A percentile compares a stretch with the other conserved stretches of the same genome.
Evolutionary conservation across 2,797 vertebrate genomes (phyloP).

Genomic region (Telmatherina bonti): DNA sequence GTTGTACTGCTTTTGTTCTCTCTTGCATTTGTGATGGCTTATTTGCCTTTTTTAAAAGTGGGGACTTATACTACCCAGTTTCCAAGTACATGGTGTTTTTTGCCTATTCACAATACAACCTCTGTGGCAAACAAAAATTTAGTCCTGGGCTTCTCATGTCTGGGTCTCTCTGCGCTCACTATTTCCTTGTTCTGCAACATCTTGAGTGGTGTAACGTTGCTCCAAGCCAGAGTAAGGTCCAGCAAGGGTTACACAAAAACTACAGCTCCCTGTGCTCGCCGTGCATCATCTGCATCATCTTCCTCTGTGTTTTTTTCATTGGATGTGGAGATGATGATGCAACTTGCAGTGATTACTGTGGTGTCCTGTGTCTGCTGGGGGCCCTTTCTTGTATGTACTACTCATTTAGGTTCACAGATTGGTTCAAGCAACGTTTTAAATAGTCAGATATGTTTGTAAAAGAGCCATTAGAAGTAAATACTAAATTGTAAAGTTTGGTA

Average conservation of each 20-base stretch:
- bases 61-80: constrained; percentile 73
- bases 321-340: constrained; percentile 81
- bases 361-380: constrained; percentile 82
- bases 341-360: constrained; percentile 76
- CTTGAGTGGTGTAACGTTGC: constrained; percentile 70
- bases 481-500: not conserved
- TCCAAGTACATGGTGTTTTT: constrained; percentile 83
- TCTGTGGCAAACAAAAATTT: constrained; percentile 62
- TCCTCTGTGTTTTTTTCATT: constrained; percentile 63
- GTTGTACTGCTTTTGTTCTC: constrained; percentile 60
- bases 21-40: constrained; percentile 67
- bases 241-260: constrained; percentile 16
- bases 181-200: constrained; percentile 81
- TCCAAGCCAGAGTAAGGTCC: constrained; percentile 65
- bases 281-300: constrained; percentile 29
- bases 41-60: constrained; percentile 68
- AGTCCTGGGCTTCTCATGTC: constrained; percentile 72
- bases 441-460: not conserved
- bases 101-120: constrained; percentile 54
- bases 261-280: constrained; percentile 16
- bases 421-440: not conserved
- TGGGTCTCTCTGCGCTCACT: constrained; percentile 73
- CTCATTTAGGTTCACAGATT: not conserved
- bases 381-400: constrained; percentile 80
- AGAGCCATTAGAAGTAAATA: not conserved